phyloP scores from a whole-genome alignment of 2,113 vertebrate genomes.

The Lepidothrix coronata region DNA sequence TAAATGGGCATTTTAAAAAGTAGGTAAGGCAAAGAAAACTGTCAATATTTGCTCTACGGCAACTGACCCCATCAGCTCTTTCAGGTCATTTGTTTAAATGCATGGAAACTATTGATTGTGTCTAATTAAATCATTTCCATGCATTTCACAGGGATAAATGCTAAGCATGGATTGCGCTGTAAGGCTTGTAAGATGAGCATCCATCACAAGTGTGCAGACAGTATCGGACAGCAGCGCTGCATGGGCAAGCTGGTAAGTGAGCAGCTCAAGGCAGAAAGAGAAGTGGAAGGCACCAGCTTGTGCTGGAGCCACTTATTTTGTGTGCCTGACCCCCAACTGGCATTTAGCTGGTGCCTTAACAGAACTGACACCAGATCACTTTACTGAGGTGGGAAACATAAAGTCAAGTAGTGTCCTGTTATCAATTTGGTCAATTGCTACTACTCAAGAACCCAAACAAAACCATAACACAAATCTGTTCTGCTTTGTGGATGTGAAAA shows the following conservation, averaged over 20 bases:
- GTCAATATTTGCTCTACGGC: neutral
- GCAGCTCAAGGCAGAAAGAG: neutral
- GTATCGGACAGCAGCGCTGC: constrained; percentile 88
- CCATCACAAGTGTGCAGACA: constrained; percentile 93
- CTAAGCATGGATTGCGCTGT: constrained; percentile 94
- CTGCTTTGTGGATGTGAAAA: neutral
- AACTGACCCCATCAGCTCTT: neutral
- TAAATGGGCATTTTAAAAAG: neutral
- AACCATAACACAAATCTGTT: neutral
- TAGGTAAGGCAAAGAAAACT: neutral
- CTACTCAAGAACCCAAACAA: neutral
- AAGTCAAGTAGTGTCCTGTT: neutral
- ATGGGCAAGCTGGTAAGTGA: constrained; percentile 96
- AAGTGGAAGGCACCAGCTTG: neutral
- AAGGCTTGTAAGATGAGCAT: constrained; percentile 99
- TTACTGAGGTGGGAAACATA: rapidly evolving
- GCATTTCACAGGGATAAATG: constrained; percentile 81
- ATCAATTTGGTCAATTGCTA: neutral
- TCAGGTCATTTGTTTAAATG: constrained; percentile 7
- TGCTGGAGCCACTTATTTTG: neutral
- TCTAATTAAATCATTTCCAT: constrained; percentile 22
- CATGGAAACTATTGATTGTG: constrained; percentile 60
- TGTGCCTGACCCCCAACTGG: neutral
- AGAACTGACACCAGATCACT: neutral
- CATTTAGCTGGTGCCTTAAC: neutral